Conservation (phyloP, 1,140 invertebrate species). For the Apis cerana region DNA sequence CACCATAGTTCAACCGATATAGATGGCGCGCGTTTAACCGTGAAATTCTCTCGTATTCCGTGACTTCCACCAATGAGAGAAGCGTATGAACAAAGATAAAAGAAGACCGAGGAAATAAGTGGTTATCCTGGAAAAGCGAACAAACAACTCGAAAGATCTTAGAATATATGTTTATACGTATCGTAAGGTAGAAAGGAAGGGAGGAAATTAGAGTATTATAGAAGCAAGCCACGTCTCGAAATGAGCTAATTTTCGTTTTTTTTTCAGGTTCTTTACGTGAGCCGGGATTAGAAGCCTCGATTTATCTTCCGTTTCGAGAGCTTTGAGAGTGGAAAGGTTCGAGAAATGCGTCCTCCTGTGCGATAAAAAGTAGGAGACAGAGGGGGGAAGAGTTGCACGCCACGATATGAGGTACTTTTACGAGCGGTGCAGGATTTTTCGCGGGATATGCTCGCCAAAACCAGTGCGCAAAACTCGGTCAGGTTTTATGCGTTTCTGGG, state of each 20-base stretch:
- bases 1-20: not conserved
- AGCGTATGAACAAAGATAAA: not conserved
- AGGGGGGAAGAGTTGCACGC: not conserved
- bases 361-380: not conserved
- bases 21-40: not conserved
- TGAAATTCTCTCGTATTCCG: not conserved
- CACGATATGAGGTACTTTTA: slow-evolving; percentile 21
- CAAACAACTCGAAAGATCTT: not conserved
- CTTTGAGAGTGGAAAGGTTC: not conserved
- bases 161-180: too few relatives aligned
- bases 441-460: not conserved
- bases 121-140: not conserved
- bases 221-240: not conserved
- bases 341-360: not conserved
- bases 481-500: not conserved
- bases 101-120: not conserved
- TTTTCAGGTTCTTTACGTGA: not conserved
- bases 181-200: not conserved
- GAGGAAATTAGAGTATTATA: not conserved
- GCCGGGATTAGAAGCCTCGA: not conserved
- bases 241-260: not conserved
- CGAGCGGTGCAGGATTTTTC: not conserved
- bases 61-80: not conserved
- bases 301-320: not conserved
- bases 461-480: not conserved